Base-by-base conservation (phyloP, 2,113 vertebrate species). In the Heterochromis multidens region DNA sequence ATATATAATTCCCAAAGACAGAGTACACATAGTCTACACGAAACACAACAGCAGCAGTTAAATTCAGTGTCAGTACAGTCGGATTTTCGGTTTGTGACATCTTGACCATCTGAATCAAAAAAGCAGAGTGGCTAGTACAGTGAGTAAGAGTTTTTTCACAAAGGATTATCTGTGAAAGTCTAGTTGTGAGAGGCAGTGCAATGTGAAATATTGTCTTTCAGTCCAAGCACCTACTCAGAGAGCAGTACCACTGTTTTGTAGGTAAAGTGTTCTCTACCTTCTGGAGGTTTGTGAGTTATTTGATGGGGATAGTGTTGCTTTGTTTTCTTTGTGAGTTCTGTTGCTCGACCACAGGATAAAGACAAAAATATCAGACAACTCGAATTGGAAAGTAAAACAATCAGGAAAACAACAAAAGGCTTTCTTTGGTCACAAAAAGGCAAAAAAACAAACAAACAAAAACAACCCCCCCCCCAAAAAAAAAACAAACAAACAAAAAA, bases 391-490 rank as follows among this genome's bases (percentile, higher is more conserved):
- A 88, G 12, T 83, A 94, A 88, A 87, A 91, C 1, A 86, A 72
- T 92, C 92, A 95, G 94, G 94, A 49, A 87, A 93, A 91, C 87
- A 76, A 91, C 93, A 94, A 93, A 96, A 95, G 91, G 94, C 93
- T 93, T 95, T 98, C 97, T 99, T 98, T 99, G 98, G 98, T 98
- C 97, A 98, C 97, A 96, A 93, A 96, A 91, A 82, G 59, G 95
- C 89, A 96, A 95, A 96, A 91, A 17, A 91, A 90, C n/a, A 90
- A 89, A 87, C 59, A 74, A 78, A 77, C 78, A 89, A 84, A 80
- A 83, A 81, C 92, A 94, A n/a, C n/a, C n/a, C n/a, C n/a, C n/a
- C n/a, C n/a, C n/a, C n/a, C n/a, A 96, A 95, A 96, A 91, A 13
- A 90, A 90, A 23, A 89, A 77, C 83, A 80, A 92, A 94, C 76